A percentile compares a stretch with the other conserved stretches of the same genome.
Evolutionary conservation across 2,797 vertebrate genomes (phyloP).

Genomic region (Malurus leucopterus): DNA sequence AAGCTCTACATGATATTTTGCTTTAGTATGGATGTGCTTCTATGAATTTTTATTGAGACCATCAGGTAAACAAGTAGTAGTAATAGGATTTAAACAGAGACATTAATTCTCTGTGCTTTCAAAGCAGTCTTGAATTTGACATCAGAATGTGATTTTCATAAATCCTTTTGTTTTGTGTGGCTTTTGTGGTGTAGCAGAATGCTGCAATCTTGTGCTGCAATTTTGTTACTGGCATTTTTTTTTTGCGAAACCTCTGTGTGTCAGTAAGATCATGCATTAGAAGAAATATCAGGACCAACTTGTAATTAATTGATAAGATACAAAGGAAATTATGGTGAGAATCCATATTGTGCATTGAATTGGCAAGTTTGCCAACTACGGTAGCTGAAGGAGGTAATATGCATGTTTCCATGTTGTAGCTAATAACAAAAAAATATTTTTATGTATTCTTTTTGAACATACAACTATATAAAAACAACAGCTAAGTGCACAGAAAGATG

Average conservation of each 20-base stretch:
- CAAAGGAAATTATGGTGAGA: neutral
- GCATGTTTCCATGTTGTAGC: neutral
- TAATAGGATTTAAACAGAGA: neutral
- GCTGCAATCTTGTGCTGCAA: neutral
- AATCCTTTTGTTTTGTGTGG: neutral
- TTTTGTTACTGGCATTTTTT: neutral
- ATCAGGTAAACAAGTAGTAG: neutral
- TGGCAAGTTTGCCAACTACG: neutral
- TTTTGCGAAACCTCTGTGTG: neutral
- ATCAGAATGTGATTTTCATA: neutral
- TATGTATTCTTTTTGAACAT: neutral
- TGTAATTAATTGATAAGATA: neutral
- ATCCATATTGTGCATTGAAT: neutral
- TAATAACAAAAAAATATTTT: neutral
- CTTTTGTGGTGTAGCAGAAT: neutral
- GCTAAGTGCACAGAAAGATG: neutral
- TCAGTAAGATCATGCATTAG: neutral
- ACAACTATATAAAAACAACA: neutral
- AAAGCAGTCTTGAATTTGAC: neutral
- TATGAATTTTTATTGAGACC: neutral
- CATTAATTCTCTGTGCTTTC: neutral
- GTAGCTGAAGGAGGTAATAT: neutral
- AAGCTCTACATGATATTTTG: neutral
- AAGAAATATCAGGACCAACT: neutral
- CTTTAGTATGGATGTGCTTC: neutral